Evolutionary conservation across 2,888 invertebrate genomes (phyloP), one percentile per base, ranked within the genome.

Genomic region (Pseudoips prasinana): DNA sequence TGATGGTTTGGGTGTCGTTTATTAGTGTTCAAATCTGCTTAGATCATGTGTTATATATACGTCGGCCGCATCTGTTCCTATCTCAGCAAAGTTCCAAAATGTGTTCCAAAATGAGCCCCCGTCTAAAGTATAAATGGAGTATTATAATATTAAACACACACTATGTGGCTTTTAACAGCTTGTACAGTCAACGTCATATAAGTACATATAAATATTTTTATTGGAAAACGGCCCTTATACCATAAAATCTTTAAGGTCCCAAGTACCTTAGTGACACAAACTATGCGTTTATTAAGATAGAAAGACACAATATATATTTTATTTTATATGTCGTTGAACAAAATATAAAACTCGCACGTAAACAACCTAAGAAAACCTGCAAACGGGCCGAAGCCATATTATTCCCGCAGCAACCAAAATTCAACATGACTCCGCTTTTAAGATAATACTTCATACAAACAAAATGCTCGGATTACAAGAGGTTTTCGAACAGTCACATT

Each of bases 31-130:
- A n/a, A n/a, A n/a, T n/a, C n/a, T n/a, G n/a, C 14, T 5, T 14
- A 3, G 14, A 14, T 14, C 2, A 14, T 14, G 5, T 14, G 10
- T 7, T 9, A 18, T 2, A 17, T 27, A 20, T 41, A 46, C 56
- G 58, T 55, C 40, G 48, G 56, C 36, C 62, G 44, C 70, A 68
- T 61, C 55, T 68, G 59, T 46, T 54, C 46, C 52, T 47, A 54
- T 58, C 54, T 45, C 55, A 57, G 55, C 62, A 66, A 70, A 65
- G 64, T 61, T 69, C 52, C 54, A 50, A 63, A 65, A 47, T 51
- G 55, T 50, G n/a, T n/a, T n/a, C n/a, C 18, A 18, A 18, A 18
- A 18, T 18, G n/a, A 18, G 18, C 3, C 18, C 6, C 18, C 18
- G 18, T 6, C 18, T 18, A 18, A 18, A 18, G 18, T 18, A 5